Evolutionary conservation across 2,113 vertebrate species (phyloP).

Genomic region (Saguinus imperator): DNA sequence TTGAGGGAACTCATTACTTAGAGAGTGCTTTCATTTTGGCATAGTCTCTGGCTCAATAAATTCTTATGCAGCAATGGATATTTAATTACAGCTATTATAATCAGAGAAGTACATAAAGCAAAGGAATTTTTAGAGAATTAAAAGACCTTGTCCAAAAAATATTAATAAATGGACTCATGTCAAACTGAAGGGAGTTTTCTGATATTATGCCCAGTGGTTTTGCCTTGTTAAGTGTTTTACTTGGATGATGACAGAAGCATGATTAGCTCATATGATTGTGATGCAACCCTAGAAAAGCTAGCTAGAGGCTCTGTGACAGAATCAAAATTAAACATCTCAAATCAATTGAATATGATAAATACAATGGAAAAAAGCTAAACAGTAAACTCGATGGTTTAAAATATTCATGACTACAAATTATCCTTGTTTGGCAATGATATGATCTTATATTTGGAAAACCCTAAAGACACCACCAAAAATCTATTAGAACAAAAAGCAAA

Average conservation of each 20-base stretch:
- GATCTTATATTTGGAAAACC: too few species aligned
- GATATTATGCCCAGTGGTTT: background rate
- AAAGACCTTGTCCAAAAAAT: background rate
- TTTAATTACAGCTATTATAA: background rate
- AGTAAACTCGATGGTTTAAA: background rate
- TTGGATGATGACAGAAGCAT: background rate
- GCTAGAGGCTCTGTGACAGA: background rate
- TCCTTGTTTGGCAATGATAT: too few species aligned
- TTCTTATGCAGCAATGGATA: background rate
- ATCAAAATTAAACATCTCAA: background rate
- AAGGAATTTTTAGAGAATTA: constrained; percentile 27
- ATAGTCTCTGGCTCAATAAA: background rate
- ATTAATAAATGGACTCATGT: background rate
- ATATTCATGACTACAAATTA: background rate
- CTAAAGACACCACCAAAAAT: too few species aligned
- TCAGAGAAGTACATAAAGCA: background rate
- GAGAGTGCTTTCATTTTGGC: background rate
- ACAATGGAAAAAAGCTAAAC: background rate
- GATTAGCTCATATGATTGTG: background rate
- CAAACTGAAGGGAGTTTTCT: background rate
- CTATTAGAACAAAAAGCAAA: too few species aligned
- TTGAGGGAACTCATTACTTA: constrained; percentile 2
- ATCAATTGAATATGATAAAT: background rate
- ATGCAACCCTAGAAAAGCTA: background rate
- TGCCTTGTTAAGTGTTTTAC: background rate